These are phyloP conservation scores for Scaptomyza cyrtandrae DNA, from an alignment of 2,888 invertebrate genomes.

Conservation along the genomic window DNA sequence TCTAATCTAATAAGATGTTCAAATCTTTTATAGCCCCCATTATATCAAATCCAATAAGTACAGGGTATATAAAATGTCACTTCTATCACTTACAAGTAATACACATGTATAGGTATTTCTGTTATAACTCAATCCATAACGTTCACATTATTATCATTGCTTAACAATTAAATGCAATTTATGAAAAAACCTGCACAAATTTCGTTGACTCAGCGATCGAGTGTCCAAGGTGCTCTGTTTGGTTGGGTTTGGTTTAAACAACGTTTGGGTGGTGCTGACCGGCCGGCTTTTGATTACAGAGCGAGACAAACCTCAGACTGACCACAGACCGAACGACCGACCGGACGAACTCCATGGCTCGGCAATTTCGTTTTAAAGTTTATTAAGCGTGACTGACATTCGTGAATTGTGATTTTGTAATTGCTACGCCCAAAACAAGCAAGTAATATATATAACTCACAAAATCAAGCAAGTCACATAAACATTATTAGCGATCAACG, in stretches of 20 bases:
- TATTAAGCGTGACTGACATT: slow-evolving; percentile 80
- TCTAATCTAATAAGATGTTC: neutral
- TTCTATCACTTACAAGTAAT: slow-evolving; percentile 43
- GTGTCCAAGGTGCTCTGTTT: slow-evolving; percentile 64
- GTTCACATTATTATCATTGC: slow-evolving; percentile 74
- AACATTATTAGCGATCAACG: slow-evolving; percentile 10
- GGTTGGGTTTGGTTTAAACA: slow-evolving; percentile 27
- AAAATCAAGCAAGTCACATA: slow-evolving; percentile 26
- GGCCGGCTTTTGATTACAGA: slow-evolving; percentile 71
- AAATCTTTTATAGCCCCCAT: neutral
- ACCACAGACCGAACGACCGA: slow-evolving; percentile 58
- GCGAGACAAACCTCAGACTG: slow-evolving; percentile 42
- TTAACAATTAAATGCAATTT: slow-evolving; percentile 79
- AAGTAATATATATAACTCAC: slow-evolving; percentile 51
- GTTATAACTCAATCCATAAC: slow-evolving; percentile 49
- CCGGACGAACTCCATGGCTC: slow-evolving; percentile 68
- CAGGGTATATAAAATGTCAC: slow-evolving; percentile 62
- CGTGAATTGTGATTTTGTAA: slow-evolving; percentile 60
- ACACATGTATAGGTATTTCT: slow-evolving; percentile 28
- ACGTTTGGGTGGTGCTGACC: slow-evolving; percentile 47
- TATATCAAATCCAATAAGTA: neutral
- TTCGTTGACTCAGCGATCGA: slow-evolving; percentile 69
- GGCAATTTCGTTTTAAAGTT: slow-evolving; percentile 71
- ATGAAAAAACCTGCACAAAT: slow-evolving; percentile 43
- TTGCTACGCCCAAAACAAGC: slow-evolving; percentile 64